Evolutionary conservation across 2,888 invertebrate species (phyloP), one percentile per base, ranked within the genome.

Genomic region (Balanococcus diminutus): DNA sequence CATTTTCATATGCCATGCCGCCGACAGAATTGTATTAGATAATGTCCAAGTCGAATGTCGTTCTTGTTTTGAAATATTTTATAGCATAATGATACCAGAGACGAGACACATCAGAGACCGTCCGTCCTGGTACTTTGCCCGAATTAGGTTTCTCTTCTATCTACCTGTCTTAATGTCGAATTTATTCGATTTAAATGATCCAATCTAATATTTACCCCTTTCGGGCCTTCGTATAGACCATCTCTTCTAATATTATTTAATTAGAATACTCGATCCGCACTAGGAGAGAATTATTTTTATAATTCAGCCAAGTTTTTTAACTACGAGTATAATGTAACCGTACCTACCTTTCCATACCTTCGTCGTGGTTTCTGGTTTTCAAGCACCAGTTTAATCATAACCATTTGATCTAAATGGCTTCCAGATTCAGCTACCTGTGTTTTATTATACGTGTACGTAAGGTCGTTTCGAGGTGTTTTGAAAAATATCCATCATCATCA

Each of bases 1-100:
- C 51, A 51, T 51, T 75, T 75, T 36, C 32, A 19, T 32, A n/a
- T n/a, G n/a, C n/a, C n/a, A n/a, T n/a, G n/a, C n/a, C n/a, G 32
- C 75, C 75, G 75, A 75, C 75, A 75, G 75, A 75, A 75, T 19
- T 36, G 75, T 75, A 1, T 32, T 75, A 75, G 8, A 32, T 75
- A 19, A 25, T 31, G 75, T 32, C 75, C 4, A 14, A 75, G 75
- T 32, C 75, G 16, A 14, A 75, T 75, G 75, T 75, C n/a, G 75
- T 0, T 67, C 28, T 67, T 8, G 36, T n/a, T 75, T 32, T 75
- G 72, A 72, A 16, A 72, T 72, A 72, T 72, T 28, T 72, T 31
- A 72, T 42, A n/a, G n/a, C n/a, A n/a, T n/a, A n/a, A n/a, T 8
- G 36, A 8, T 8, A 8, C 8, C 36, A 36, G 36, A 6, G 36